Conservation (phyloP, 92 coral and sea anemone genomes). For the Siderastrea radians region DNA sequence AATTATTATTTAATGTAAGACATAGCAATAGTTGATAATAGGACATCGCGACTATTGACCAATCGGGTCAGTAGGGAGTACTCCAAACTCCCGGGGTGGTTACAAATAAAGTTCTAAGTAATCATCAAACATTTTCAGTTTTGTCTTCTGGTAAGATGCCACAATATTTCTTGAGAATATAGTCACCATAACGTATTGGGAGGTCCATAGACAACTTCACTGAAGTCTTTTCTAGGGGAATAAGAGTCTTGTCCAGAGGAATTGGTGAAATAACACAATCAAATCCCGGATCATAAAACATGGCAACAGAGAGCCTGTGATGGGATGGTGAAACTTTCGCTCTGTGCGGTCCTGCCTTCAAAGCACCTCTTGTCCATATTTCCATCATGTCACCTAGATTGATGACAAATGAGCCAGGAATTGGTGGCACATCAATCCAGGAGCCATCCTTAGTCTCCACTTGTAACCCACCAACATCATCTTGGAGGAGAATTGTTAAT, state of each 20-base stretch:
- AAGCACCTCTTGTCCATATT: slow-evolving; percentile 86
- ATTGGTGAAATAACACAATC: slow-evolving; percentile 74
- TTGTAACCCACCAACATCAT: slow-evolving; percentile 85
- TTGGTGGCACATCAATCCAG: slow-evolving; percentile 84
- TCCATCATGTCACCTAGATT: slow-evolving; percentile 90
- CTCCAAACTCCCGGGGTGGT: no score
- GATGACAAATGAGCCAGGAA: slow-evolving; percentile 78
- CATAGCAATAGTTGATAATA: no score
- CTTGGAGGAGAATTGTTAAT: slow-evolving; percentile 82
- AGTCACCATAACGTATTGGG: slow-evolving; percentile 81
- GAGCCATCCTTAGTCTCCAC: slow-evolving; percentile 64
- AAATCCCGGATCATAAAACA: slow-evolving; percentile 83
- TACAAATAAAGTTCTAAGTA: no score
- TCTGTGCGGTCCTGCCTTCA: slow-evolving; percentile 73
- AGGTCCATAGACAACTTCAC: slow-evolving; percentile 47
- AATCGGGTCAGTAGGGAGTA: no score
- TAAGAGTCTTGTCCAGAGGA: slow-evolving; percentile 66
- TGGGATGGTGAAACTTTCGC: slow-evolving; percentile 61
- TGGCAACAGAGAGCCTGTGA: slow-evolving; percentile 80
- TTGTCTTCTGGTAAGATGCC: slow-evolving; percentile 16
- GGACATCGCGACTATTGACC: no score
- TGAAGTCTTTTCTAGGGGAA: slow-evolving; percentile 45
- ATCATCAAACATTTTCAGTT: neutral
- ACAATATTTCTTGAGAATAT: slow-evolving; percentile 66
- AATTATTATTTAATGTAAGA: no score